These are phyloP conservation scores for Andrena fulva DNA, from an alignment of 2,888 invertebrate genomes.

Conservation along the genomic window DNA sequence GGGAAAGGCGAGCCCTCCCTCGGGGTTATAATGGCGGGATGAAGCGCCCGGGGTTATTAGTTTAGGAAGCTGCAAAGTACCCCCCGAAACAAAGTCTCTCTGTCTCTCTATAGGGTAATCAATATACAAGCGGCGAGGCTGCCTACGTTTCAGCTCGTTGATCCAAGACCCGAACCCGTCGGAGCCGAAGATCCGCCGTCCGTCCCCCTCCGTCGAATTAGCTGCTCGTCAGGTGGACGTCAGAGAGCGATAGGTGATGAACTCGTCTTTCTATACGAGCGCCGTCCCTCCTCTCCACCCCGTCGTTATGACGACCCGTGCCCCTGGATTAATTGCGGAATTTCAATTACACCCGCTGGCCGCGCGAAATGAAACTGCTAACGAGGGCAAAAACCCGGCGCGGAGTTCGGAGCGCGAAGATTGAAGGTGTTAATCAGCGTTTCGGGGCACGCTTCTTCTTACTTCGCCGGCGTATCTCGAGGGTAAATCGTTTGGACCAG, in stretches of 20 bases:
- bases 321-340: constrained; percentile 42
- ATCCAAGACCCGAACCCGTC: constrained; percentile 48
- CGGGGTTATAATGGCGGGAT: constrained; percentile 71
- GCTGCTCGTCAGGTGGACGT: constrained; percentile 52
- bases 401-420: neutral
- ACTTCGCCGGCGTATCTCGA: neutral
- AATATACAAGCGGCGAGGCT: constrained; percentile 79
- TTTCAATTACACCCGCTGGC: constrained; percentile 20
- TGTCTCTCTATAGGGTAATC: constrained; percentile 77
- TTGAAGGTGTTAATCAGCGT: constrained; percentile 24
- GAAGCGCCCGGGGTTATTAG: constrained; percentile 80
- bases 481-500: neutral
- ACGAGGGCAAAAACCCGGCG: constrained; percentile 23
- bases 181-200: constrained; percentile 28
- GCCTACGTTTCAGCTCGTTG: constrained; percentile 68
- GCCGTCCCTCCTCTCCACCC: neutral
- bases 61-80: constrained; percentile 80
- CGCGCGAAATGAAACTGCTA: constrained; percentile 28
- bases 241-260: constrained; percentile 61
- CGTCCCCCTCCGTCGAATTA: constrained; percentile 55
- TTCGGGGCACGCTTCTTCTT: neutral
- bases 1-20: constrained; percentile 60
- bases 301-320: constrained; percentile 2
- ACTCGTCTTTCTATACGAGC: constrained; percentile 32
- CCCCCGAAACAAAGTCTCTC: constrained; percentile 75